phyloP scores from a whole-genome alignment of 30 jellyfish, hydroid and myxozoan genomes.

The Turritopsis dohrnii region DNA sequence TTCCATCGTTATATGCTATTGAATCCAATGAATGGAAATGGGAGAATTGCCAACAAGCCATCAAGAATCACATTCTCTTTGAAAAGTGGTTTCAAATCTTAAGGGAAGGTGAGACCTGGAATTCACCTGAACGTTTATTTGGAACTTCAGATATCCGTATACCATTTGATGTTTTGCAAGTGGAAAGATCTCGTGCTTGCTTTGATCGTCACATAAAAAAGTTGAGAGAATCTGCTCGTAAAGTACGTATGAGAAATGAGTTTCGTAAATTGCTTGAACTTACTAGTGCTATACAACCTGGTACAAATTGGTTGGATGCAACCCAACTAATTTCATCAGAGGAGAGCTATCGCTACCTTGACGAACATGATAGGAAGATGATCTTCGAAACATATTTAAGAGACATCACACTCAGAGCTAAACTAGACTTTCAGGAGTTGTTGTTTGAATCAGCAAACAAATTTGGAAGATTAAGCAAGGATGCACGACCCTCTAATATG shows the following conservation, averaged over 20 bases:
- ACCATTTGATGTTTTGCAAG: constrained; percentile 86
- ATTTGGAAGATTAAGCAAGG: constrained; percentile 70
- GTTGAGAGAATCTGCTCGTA: constrained; percentile 86
- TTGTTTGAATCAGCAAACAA: constrained; percentile 92
- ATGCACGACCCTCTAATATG: constrained; percentile 73
- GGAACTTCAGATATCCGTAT: constrained; percentile 49
- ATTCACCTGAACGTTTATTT: constrained; percentile 75
- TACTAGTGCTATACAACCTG: constrained; percentile 82
- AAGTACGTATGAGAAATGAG: constrained; percentile 71
- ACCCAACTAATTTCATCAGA: constrained; percentile 65
- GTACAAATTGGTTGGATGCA: constrained; percentile 99
- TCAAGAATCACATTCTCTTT: constrained; percentile 67
- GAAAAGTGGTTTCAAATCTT: constrained; percentile 71
- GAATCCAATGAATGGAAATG: constrained; percentile 96
- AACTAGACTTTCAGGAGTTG: constrained; percentile 89
- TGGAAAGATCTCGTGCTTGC: constrained; percentile 92
- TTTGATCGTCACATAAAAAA: constrained; percentile 95
- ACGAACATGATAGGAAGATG: constrained; percentile 86
- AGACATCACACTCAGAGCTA: constrained; percentile 83
- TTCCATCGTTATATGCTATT: constrained; percentile 77
- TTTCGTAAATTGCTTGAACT: constrained; percentile 83
- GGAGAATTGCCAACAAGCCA: constrained; percentile 92
- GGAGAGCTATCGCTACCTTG: constrained; percentile 77
- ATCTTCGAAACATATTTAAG: constrained; percentile 84
- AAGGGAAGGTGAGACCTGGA: constrained; percentile 78